Evolutionary conservation across 1,140 invertebrate genomes (phyloP).

Genomic region (Dryas iulia): DNA sequence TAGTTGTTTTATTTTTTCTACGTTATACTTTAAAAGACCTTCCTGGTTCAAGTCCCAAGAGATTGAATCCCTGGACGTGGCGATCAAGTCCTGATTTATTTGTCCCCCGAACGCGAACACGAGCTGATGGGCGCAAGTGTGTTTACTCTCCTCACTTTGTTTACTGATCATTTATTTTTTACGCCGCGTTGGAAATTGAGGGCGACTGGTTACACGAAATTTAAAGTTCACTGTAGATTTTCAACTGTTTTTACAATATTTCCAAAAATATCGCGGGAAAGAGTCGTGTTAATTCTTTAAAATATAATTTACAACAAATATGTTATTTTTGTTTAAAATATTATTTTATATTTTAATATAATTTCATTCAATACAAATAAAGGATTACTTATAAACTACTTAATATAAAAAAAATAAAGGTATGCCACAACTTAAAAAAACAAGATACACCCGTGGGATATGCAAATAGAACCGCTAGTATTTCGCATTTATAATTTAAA

Average conservation of each 20-base stretch:
- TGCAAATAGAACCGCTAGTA: slow-evolving; percentile 71
- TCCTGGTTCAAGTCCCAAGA: slow-evolving; percentile 41
- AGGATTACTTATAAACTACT: too few relatives aligned
- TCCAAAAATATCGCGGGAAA: background rate
- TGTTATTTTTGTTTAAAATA: background rate
- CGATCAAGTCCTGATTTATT: slow-evolving; percentile 31
- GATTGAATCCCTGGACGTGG: slow-evolving; percentile 31
- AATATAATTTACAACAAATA: too few relatives aligned
- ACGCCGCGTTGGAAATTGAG: slow-evolving; percentile 41
- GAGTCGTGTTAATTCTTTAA: background rate
- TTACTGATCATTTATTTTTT: slow-evolving; percentile 68
- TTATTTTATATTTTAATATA: background rate
- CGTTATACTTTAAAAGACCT: background rate
- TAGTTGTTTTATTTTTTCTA: too few relatives aligned
- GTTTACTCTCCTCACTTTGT: slow-evolving; percentile 53
- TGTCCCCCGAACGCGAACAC: slow-evolving; percentile 44
- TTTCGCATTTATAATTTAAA: slow-evolving; percentile 76
- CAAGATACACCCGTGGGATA: slow-evolving; percentile 64
- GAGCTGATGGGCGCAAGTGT: slow-evolving; percentile 52
- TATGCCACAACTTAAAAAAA: slow-evolving; percentile 12
- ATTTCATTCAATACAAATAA: too few relatives aligned
- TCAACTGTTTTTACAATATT: background rate
- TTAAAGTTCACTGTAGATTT: background rate
- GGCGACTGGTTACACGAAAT: slow-evolving; percentile 20
- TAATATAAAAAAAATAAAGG: background rate